phyloP scores from a whole-genome alignment of 2,797 vertebrate genomes.

The Pseudocheirus occidentalis region DNA sequence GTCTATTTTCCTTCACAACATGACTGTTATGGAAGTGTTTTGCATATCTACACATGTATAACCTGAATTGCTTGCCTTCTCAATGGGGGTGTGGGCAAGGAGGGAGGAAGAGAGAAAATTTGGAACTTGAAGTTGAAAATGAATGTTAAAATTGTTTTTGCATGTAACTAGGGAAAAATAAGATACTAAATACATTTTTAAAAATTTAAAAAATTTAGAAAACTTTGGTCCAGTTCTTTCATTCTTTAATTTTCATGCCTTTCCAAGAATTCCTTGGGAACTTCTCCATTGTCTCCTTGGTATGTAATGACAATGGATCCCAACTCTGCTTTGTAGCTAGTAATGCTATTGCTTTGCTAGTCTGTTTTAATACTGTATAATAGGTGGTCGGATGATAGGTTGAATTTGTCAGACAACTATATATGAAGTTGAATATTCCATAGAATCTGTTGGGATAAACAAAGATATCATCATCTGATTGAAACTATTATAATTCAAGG shows the following conservation, averaged over 20 bases:
- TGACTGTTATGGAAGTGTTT: too few relatives aligned
- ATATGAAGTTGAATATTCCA: slow-evolving; percentile 68
- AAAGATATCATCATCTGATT: slow-evolving; percentile 24
- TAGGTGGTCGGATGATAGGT: slow-evolving; percentile 67
- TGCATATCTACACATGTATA: too few relatives aligned
- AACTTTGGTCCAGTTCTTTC: neutral
- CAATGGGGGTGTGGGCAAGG: too few relatives aligned
- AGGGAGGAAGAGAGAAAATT: too few relatives aligned
- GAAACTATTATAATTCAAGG: neutral
- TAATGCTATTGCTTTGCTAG: slow-evolving; percentile 45
- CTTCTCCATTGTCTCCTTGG: slow-evolving; percentile 8
- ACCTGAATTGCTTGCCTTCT: too few relatives aligned
- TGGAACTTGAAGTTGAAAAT: too few relatives aligned
- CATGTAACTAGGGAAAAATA: too few relatives aligned
- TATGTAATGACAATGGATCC: neutral
- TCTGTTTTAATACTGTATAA: slow-evolving; percentile 42
- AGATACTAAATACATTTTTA: too few relatives aligned
- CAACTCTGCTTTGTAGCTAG: slow-evolving; percentile 61
- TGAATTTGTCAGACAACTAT: slow-evolving; percentile 76
- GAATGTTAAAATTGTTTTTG: too few relatives aligned
- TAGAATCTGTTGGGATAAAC: slow-evolving; percentile 74
- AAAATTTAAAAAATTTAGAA: neutral
- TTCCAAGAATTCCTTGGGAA: neutral
- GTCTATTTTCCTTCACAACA: too few relatives aligned
- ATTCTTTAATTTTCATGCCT: neutral